Evolutionary conservation across 2,797 vertebrate genomes (phyloP).

Genomic region (Mormyrus hasselquistii): DNA sequence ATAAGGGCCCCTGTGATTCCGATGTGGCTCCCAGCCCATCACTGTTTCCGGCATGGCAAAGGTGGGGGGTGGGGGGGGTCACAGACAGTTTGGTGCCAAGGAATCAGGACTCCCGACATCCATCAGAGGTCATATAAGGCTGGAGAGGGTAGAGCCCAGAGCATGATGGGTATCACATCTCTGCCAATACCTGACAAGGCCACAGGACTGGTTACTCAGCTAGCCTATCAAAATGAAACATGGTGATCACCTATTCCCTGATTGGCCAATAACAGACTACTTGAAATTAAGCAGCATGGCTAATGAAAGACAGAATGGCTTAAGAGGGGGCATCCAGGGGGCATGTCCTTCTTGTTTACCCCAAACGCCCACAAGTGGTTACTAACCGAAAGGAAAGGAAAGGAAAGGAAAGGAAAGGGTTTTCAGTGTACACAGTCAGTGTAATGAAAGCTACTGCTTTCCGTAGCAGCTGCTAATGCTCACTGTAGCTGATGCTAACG

Average conservation of each 20-base stretch:
- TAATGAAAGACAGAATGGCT: neutral
- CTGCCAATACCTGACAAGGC: neutral
- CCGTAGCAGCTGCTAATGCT: neutral
- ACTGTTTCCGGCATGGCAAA: neutral
- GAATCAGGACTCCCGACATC: neutral
- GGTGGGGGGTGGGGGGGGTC: neutral
- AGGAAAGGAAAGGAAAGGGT: neutral
- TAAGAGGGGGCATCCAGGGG: neutral
- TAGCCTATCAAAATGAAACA: neutral
- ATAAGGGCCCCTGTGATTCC: neutral
- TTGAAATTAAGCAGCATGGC: neutral
- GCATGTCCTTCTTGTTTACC: neutral
- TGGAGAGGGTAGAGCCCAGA: neutral
- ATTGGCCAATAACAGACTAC: neutral
- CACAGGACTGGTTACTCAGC: neutral
- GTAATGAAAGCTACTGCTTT: neutral
- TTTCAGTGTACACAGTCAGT: neutral
- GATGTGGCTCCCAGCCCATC: neutral
- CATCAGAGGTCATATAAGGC: neutral
- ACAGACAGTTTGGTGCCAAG: neutral
- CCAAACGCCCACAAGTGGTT: neutral
- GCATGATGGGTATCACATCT: neutral
- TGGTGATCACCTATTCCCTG: neutral
- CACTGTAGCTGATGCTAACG: neutral
- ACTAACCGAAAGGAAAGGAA: neutral